Evolutionary conservation across 1,140 invertebrate species (phyloP), one percentile per base, ranked within the genome.

Genomic region (Xylocopa sonorina): DNA sequence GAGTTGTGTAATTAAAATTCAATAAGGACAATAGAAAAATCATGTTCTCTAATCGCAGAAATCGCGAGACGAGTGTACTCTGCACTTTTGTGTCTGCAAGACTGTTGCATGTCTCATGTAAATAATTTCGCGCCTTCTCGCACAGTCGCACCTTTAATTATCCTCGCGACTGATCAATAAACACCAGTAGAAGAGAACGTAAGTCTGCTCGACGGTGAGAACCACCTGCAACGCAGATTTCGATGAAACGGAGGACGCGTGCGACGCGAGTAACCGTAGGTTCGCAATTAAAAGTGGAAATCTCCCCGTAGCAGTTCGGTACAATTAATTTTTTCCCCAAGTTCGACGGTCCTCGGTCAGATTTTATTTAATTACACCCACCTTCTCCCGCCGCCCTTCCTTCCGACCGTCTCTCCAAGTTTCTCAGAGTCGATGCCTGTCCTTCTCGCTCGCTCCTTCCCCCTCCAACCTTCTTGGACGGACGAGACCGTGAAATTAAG

Each of bases 291-390:
- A 87, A 85, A 78, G 57, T 81, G 83, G 79, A 81, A 87, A 83
- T 81, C 81, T 85, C 78, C 81, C 76, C 81, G 48, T 55, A 18
- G 55, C 53, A 50, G 60, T 58, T 63, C 62, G 62, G 75, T 85
- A 77, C 81, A 79, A 85, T 87, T 87, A 87, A 87, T 87, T 81
- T 81, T 84, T 64, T 79, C 75, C 57, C 53, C 66, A 18, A 53
- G 76, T 68, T 78, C 73, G 68, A 72, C 78, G 46, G 57, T 38
- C 78, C 48, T 79, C 71, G 64, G 69, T 85, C 80, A 74, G 76
- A 81, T 87, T 87, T 87, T 83, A 81, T 85, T 87, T 85, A 78
- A 87, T 87, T 87, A 85, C 76, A 75, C 48, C 66, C n/a, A n/a
- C 64, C 29, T 46, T 50, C 32, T 55, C 57, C 66, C 62, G 62